Conservation (phyloP, 1,140 invertebrate genomes). For the Lordiphosa stackelbergi region DNA sequence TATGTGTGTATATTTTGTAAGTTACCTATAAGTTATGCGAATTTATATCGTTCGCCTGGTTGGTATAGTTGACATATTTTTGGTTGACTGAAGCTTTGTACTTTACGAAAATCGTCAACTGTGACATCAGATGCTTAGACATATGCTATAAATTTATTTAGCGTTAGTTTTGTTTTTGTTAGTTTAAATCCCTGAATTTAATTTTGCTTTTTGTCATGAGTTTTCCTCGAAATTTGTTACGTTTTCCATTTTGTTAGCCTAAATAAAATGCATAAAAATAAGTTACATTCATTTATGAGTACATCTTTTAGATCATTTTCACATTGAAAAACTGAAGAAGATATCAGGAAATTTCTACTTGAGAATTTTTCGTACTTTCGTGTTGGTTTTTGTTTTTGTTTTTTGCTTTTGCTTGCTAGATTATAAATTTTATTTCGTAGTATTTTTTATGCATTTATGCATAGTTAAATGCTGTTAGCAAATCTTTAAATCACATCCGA, state of each 20-base stretch:
- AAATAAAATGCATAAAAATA: constrained; percentile 75
- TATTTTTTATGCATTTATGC: constrained; percentile 67
- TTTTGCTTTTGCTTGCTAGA: constrained; percentile 20
- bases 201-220: constrained; percentile 71
- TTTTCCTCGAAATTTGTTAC: constrained; percentile 48
- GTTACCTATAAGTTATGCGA: constrained; percentile 46
- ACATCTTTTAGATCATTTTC: constrained; percentile 67
- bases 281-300: constrained; percentile 53
- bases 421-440: constrained; percentile 29
- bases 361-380: constrained; percentile 41
- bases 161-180: constrained; percentile 29
- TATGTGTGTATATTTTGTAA: constrained; percentile 22
- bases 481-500: constrained; percentile 71
- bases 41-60: constrained; percentile 41
- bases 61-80: constrained; percentile 42
- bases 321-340: constrained; percentile 61
- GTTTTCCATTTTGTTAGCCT: constrained; percentile 54
- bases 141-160: constrained; percentile 17
- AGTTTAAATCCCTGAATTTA: constrained; percentile 74
- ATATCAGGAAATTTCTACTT: constrained; percentile 24
- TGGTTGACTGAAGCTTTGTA: constrained; percentile 61
- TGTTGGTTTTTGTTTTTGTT: constrained; percentile 41
- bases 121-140: constrained; percentile 44
- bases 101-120: constrained; percentile 60
- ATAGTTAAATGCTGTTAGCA: constrained; percentile 75